Evolutionary conservation across 2,888 invertebrate species (phyloP).

Genomic region (Hirtodrosophila duncani): DNA sequence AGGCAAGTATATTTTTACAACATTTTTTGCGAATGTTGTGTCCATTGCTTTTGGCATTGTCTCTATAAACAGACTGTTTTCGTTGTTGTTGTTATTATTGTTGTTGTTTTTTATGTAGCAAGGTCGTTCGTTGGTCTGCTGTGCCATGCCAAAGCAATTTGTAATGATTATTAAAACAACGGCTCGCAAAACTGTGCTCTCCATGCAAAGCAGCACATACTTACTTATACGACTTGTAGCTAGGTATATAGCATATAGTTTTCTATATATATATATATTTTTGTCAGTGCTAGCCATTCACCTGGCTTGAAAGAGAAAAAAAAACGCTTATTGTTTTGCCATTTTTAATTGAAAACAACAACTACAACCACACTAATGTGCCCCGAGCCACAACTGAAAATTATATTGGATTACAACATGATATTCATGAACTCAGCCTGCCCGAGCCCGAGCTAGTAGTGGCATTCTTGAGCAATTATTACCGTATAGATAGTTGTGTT

Average conservation of each 20-base stretch:
- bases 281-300: no score
- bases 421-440: conserved; percentile 17
- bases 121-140: conserved; percentile 67
- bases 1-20: background rate
- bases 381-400: conserved; percentile 45
- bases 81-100: conserved; percentile 29
- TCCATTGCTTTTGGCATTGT: conserved; percentile 4
- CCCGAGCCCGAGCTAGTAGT: conserved; percentile 4
- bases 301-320: no score
- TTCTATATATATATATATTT: conserved; percentile 32
- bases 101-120: conserved; percentile 64
- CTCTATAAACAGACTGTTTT: conserved; percentile 16
- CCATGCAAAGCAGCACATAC: conserved; percentile 46
- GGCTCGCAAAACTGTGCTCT: conserved; percentile 51
- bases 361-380: conserved; percentile 26
- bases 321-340: no score
- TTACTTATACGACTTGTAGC: no score
- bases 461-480: conserved; percentile 64
- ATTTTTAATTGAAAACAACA: conserved; percentile 62
- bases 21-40: background rate
- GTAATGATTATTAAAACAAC: conserved; percentile 71
- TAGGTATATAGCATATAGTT: conserved; percentile 1
- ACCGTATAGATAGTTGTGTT: conserved; percentile 36
- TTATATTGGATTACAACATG: conserved; percentile 64
- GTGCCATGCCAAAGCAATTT: conserved; percentile 60